Evolutionary conservation across 2,113 vertebrate genomes (phyloP).

Genomic region (Xenopus borealis): DNA sequence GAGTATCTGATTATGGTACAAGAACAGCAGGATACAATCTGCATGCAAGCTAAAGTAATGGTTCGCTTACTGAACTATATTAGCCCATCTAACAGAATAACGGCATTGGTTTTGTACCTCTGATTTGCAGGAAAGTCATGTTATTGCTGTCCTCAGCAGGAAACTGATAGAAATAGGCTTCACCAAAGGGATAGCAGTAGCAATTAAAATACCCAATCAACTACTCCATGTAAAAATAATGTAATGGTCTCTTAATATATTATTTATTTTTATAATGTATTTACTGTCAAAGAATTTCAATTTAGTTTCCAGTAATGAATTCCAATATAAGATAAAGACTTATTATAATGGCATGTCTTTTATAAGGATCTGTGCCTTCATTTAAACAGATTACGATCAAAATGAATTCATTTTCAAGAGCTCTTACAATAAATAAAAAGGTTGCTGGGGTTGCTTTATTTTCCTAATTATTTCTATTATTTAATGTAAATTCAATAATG

Average conservation of each 20-base stretch:
- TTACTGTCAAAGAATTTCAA: not conserved
- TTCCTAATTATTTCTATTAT: too few relatives aligned
- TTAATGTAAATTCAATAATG: too few relatives aligned
- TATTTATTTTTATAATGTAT: not conserved
- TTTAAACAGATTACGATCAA: too few relatives aligned
- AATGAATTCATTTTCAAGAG: too few relatives aligned
- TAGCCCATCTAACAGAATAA: not conserved
- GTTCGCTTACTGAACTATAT: not conserved
- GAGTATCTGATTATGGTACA: too few relatives aligned
- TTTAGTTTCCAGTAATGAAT: not conserved
- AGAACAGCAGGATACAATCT: too few relatives aligned
- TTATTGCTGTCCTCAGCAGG: conserved; percentile 19
- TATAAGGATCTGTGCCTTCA: too few relatives aligned
- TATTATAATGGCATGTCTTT: too few relatives aligned
- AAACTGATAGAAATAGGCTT: not conserved
- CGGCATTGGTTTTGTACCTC: not conserved
- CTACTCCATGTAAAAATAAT: not conserved
- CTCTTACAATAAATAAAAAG: too few relatives aligned
- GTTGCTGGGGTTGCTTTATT: too few relatives aligned
- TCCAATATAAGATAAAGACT: not conserved
- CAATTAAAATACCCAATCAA: conserved; percentile 27
- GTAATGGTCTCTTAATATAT: not conserved
- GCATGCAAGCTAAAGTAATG: not conserved
- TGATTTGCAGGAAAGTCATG: conserved; percentile 19
- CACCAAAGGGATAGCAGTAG: not conserved